These are phyloP conservation scores for Sceliomorpha sp. DNA, from an alignment of 2,888 invertebrate species.

Conservation along the genomic window DNA sequence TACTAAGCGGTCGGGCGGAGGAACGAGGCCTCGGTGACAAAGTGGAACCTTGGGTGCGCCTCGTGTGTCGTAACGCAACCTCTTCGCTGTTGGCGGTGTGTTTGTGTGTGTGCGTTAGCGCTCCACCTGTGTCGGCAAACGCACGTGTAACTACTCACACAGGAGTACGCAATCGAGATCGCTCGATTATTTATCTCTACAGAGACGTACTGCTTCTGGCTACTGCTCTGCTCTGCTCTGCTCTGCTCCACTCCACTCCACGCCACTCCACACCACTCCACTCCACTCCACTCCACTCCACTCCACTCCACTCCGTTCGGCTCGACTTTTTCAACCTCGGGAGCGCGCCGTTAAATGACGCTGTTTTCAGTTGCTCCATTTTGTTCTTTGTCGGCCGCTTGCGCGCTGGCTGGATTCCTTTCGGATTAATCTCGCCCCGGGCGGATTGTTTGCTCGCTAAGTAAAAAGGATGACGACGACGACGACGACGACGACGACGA, in stretches of 20 bases:
- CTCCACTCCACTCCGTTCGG: too few species aligned
- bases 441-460: conserved; percentile 24
- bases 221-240: too few species aligned
- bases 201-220: too few species aligned
- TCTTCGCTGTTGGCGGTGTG: conserved; percentile 36
- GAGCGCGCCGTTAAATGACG: conserved; percentile 49
- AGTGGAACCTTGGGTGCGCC: conserved; percentile 73
- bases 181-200: background rate
- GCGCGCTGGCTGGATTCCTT: conserved; percentile 30
- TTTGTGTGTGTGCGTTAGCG: conserved; percentile 18
- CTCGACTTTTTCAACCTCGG: conserved; percentile 43
- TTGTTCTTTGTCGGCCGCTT: conserved; percentile 29
- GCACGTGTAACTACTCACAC: too few species aligned
- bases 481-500: too few species aligned
- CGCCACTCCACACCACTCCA: too few species aligned
- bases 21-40: conserved; percentile 71
- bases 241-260: too few species aligned
- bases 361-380: conserved; percentile 45
- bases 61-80: conserved; percentile 58
- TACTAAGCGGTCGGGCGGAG: conserved; percentile 47
- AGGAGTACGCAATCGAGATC: too few species aligned
- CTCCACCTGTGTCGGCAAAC: conserved; percentile 1
- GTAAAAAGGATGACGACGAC: too few species aligned
- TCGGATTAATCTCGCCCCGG: conserved; percentile 48
- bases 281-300: too few species aligned